These are phyloP conservation scores for Anaspis maculata DNA, from an alignment of 2,888 invertebrate genomes.

Conservation along the genomic window DNA sequence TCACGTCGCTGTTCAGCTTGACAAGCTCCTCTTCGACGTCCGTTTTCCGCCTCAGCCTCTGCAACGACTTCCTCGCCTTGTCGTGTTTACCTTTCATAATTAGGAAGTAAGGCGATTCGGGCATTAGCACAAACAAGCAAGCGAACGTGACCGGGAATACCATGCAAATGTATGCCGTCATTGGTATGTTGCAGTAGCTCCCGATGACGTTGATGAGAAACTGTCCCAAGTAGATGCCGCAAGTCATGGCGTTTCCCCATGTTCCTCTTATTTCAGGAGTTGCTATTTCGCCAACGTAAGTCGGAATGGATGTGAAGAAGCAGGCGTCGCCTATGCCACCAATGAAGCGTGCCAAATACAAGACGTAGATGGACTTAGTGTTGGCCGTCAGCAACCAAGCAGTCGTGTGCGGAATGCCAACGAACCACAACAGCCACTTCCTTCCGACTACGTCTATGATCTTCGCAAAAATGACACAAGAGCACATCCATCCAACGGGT, in stretches of 20 bases:
- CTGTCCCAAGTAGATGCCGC: conserved; percentile 24
- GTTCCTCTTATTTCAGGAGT: conserved; percentile 28
- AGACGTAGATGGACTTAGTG: conserved; percentile 22
- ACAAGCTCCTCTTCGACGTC: conserved; percentile 25
- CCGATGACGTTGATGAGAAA: conserved; percentile 46
- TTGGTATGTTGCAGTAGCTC: conserved; percentile 47
- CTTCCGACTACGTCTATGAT: conserved; percentile 17
- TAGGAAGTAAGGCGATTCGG: conserved; percentile 44
- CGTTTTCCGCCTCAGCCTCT: conserved; percentile 20
- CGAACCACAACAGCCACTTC: conserved; percentile 19
- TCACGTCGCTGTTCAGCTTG: conserved; percentile 23
- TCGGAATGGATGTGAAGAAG: conserved; percentile 25
- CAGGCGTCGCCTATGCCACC: conserved; percentile 26
- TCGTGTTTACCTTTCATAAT: conserved; percentile 23
- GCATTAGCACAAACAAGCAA: conserved; percentile 49
- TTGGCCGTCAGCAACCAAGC: conserved; percentile 22
- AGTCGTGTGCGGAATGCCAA: conserved; percentile 24
- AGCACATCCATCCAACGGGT: conserved; percentile 14
- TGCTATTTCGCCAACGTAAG: conserved; percentile 29
- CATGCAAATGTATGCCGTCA: conserved; percentile 49
- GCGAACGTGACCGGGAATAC: conserved; percentile 50
- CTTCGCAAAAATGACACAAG: conserved; percentile 12
- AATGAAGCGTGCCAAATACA: conserved; percentile 27
- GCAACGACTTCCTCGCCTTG: conserved; percentile 24
- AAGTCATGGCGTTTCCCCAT: conserved; percentile 29